A percentile compares a stretch with the other conserved stretches of the same genome.
These are phyloP conservation scores for Actenoides lindsayi DNA, from an alignment of 2,113 vertebrate genomes.

Conservation along the genomic window DNA sequence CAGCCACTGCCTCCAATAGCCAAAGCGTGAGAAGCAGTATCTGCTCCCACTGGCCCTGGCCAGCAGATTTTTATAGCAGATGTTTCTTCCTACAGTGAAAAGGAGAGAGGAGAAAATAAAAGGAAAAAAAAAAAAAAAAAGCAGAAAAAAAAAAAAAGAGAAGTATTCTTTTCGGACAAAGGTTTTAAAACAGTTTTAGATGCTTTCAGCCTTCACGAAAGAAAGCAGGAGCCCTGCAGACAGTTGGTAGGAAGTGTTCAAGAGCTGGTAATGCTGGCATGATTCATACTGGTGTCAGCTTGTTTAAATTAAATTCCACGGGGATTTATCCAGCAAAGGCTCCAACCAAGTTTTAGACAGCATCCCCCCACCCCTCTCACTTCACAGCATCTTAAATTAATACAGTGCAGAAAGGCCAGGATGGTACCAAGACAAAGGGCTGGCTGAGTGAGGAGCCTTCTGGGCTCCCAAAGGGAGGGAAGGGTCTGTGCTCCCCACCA, in stretches of 20 bases:
- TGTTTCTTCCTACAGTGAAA: background rate
- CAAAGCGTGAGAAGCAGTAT: background rate
- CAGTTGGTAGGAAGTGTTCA: background rate
- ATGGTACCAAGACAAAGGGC: background rate
- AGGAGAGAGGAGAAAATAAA: background rate
- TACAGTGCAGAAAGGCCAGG: background rate
- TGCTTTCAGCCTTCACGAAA: constrained; percentile 13
- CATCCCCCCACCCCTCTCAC: background rate
- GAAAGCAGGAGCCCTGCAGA: background rate
- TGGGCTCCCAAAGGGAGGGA: background rate
- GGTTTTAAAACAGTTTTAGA: background rate
- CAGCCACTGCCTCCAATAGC: background rate
- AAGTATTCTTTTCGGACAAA: background rate
- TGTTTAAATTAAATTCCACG: constrained; percentile 32
- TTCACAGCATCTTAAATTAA: constrained; percentile 39
- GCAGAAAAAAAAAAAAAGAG: background rate
- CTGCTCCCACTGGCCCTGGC: background rate
- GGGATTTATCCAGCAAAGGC: constrained; percentile 51
- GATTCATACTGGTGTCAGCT: constrained; percentile 33
- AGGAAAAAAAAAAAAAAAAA: background rate
- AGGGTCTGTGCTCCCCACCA: background rate
- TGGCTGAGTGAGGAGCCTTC: background rate
- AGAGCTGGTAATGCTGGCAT: background rate
- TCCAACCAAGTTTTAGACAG: background rate
- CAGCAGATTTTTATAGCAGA: constrained; percentile 56